Conservation (phyloP, 2,888 invertebrate species). For the Hartigia nigra region DNA sequence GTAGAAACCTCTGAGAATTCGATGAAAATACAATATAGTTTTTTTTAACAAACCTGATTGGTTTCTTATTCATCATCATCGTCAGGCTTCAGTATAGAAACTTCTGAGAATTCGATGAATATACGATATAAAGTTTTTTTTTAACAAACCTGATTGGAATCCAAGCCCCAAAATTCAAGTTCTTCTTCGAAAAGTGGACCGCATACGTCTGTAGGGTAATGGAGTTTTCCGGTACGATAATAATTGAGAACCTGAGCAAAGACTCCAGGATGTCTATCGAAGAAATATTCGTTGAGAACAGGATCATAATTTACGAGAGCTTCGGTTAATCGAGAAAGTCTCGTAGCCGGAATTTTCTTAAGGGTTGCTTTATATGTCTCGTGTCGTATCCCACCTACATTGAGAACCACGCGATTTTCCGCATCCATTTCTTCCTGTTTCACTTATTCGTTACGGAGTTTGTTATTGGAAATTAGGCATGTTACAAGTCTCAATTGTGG, state of each 20-base stretch:
- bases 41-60: conserved; percentile 73
- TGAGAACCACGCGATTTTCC: conserved; percentile 92
- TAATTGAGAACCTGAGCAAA: conserved; percentile 91
- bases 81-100: background rate
- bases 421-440: conserved; percentile 75
- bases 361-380: conserved; percentile 84
- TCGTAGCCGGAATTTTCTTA: conserved; percentile 90
- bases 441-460: background rate
- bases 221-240: conserved; percentile 92
- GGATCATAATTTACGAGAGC: conserved; percentile 91
- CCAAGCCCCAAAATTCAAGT: conserved; percentile 96
- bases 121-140: background rate
- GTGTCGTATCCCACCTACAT: conserved; percentile 89
- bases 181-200: conserved; percentile 97
- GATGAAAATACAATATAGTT: no score
- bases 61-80: no score
- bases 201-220: conserved; percentile 97
- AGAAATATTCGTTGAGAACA: conserved; percentile 89
- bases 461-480: background rate
- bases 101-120: background rate
- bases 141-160: conserved; percentile 81
- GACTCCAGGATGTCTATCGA: conserved; percentile 89
- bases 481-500: background rate
- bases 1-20: no score
- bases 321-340: conserved; percentile 84